These are phyloP conservation scores for Isotomurus palustris DNA, from an alignment of 2,888 invertebrate genomes.

Conservation along the genomic window DNA sequence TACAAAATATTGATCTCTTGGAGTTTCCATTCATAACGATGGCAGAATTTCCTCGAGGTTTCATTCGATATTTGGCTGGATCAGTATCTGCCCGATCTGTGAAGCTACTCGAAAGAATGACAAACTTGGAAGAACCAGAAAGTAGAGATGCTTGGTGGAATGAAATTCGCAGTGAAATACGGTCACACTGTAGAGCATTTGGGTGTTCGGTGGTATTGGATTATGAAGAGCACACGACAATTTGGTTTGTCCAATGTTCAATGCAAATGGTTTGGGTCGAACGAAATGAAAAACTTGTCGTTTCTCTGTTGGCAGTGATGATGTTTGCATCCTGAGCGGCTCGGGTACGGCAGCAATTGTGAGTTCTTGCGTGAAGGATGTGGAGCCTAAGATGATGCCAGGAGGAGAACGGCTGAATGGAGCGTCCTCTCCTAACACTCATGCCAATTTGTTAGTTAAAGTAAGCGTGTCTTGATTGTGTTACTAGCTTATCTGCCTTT, in stretches of 20 bases:
- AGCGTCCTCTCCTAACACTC: too few species aligned
- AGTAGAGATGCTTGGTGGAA: conserved; percentile 95
- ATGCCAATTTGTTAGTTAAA: too few species aligned
- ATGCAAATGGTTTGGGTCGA: background rate
- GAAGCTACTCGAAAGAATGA: conserved; percentile 73
- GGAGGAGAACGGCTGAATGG: too few species aligned
- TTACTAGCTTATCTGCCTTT: too few species aligned
- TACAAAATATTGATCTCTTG: conserved; percentile 67
- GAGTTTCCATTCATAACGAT: conserved; percentile 96
- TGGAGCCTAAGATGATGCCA: too few species aligned
- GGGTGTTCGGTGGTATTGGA: conserved; percentile 92
- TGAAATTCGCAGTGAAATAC: conserved; percentile 88
- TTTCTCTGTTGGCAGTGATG: conserved; percentile 64
- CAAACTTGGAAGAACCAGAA: conserved; percentile 82
- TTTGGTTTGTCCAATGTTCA: conserved; percentile 63
- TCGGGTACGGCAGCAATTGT: conserved; percentile 86
- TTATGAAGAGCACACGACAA: conserved; percentile 85
- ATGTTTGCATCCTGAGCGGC: conserved; percentile 89
- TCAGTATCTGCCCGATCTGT: conserved; percentile 78
- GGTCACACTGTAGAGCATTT: conserved; percentile 85
- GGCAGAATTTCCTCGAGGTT: conserved; percentile 79
- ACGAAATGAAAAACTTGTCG: background rate
- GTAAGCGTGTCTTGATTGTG: too few species aligned
- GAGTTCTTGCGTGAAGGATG: conserved; percentile 45
- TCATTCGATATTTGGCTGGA: conserved; percentile 65